Evolutionary conservation across 2,113 vertebrate genomes (phyloP).

Genomic region (Notechis scutatus): DNA sequence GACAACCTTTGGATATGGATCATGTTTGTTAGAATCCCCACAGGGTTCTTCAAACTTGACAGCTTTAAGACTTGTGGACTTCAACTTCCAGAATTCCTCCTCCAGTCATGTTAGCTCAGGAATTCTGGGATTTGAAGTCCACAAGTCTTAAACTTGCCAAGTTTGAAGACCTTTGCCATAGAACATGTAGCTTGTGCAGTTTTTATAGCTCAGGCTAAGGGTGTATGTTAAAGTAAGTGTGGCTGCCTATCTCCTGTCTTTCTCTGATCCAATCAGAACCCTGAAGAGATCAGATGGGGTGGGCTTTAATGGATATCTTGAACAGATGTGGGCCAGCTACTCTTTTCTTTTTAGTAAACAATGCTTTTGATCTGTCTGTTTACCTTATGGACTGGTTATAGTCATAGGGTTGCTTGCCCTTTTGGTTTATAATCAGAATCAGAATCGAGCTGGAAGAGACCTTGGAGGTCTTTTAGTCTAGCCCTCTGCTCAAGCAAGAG

Average conservation of each 20-base stretch:
- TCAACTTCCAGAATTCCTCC: no score
- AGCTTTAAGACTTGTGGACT: no score
- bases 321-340: neutral
- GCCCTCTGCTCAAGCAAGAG: no score
- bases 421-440: neutral
- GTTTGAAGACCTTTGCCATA: neutral
- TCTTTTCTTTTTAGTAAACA: neutral
- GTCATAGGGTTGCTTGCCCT: no score
- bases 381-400: neutral
- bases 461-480: no score
- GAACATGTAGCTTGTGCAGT: neutral
- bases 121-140: no score
- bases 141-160: no score
- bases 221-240: neutral
- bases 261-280: neutral
- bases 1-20: neutral
- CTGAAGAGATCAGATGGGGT: neutral
- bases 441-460: no score
- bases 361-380: neutral
- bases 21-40: neutral
- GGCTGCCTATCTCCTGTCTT: neutral
- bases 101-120: no score
- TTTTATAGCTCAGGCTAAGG: neutral
- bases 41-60: neutral
- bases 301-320: neutral